Conservation (phyloP, 1,140 invertebrate genomes). For the Drosophila erecta region DNA sequence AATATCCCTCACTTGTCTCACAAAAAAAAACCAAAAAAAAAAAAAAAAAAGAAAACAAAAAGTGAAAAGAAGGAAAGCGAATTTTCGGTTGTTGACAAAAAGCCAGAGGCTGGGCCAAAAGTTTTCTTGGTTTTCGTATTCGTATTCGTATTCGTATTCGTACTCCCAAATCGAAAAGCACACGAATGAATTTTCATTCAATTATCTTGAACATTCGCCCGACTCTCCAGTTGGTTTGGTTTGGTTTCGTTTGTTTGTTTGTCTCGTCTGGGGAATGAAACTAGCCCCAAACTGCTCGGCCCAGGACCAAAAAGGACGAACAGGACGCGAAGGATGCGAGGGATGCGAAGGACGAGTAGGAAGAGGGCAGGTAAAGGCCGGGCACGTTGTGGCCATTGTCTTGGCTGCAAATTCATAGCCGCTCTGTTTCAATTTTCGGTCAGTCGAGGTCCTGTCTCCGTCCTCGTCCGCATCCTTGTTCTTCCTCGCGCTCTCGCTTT, state of each 20-base stretch:
- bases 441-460: slow-evolving; percentile 24
- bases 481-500: slow-evolving; percentile 1
- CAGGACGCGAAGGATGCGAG: neutral
- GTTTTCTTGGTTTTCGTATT: slow-evolving; percentile 13
- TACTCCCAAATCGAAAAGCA: slow-evolving; percentile 72
- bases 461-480: neutral
- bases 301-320: slow-evolving; percentile 10
- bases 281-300: slow-evolving; percentile 63
- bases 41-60: neutral
- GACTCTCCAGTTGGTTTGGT: neutral
- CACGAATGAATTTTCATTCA: slow-evolving; percentile 83
- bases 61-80: slow-evolving; percentile 9
- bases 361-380: neutral
- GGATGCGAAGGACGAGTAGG: neutral
- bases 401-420: slow-evolving; percentile 79
- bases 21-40: neutral
- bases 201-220: slow-evolving; percentile 76
- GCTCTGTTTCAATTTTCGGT: slow-evolving; percentile 80
- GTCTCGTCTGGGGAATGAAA: slow-evolving; percentile 70
- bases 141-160: slow-evolving; percentile 3
- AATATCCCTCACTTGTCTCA: slow-evolving; percentile 3
- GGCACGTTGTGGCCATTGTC: slow-evolving; percentile 70
- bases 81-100: slow-evolving; percentile 42
- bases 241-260: slow-evolving; percentile 57
- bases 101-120: slow-evolving; percentile 28